phyloP scores from a whole-genome alignment of 2,113 vertebrate species.

The Ctenodactylus gundi region DNA sequence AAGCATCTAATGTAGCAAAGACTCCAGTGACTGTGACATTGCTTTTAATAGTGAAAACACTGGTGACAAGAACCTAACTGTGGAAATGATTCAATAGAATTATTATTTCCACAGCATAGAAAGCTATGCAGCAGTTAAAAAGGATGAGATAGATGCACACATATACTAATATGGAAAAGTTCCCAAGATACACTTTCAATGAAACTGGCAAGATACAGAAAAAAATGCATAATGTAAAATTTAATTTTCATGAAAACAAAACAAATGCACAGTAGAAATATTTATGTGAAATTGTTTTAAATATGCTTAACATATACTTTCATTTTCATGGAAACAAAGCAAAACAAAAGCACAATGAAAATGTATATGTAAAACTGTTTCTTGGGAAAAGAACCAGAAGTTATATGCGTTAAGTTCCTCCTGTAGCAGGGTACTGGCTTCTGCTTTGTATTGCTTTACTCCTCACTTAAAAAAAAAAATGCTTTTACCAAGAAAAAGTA shows the following conservation, averaged over 20 bases:
- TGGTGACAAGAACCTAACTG: not conserved
- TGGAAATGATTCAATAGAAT: slow-evolving; percentile 37
- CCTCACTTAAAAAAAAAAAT: not conserved
- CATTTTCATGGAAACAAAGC: slow-evolving; percentile 10
- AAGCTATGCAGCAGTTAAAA: slow-evolving; percentile 33
- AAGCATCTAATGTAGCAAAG: slow-evolving; percentile 46
- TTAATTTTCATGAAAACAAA: not conserved
- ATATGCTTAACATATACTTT: not conserved
- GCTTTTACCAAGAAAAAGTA: not conserved
- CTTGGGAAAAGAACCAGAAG: not conserved
- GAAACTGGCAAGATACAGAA: slow-evolving; percentile 30
- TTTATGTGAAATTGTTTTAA: not conserved
- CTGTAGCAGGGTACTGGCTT: not conserved
- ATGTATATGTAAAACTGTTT: not conserved
- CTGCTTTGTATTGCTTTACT: not conserved
- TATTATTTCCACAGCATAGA: not conserved
- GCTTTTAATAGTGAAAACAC: slow-evolving; percentile 12
- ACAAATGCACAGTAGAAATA: not conserved
- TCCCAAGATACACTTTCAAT: slow-evolving; percentile 5
- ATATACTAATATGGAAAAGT: not conserved
- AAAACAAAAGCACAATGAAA: slow-evolving; percentile 15
- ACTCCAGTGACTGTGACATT: not conserved
- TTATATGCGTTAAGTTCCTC: not conserved
- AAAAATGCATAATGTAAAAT: not conserved
- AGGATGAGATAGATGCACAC: not conserved